Evolutionary conservation across 2,113 vertebrate species (phyloP), one percentile per base, ranked within the genome.

Genomic region (Ranitomeya variabilis): DNA sequence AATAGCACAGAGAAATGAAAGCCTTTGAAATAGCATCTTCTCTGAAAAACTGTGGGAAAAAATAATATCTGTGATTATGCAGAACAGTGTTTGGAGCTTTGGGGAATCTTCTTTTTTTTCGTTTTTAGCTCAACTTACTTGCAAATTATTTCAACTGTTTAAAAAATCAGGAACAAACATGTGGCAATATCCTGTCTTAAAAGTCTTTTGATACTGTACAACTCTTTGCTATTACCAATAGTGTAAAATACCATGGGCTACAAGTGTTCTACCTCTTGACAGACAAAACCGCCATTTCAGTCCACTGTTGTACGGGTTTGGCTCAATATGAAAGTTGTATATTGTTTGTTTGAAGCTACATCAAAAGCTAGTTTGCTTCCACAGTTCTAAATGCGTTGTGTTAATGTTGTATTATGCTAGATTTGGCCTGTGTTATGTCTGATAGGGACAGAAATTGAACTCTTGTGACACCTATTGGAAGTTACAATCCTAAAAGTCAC

Each of bases 21-120:
- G 94, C 91, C 94, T 96, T 95, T 96, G 94, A 96, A 96, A 95
- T 91, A 93, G 92, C 95, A 94, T 93, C 93, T 94, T 93, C 93
- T 92, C 91, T 92, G 92, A 93, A 94, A 93, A 91, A 92, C 93
- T 95, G 95, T 96, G 93, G 91, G 93, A 94, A 94, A 94, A 90
- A 92, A 94, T 94, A 94, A 93, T 92, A 95, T 93, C 93, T 93
- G 91, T 95, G 95, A 95, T 96, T 96, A 95, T 91, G 92, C 91
- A 92, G 93, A 94, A 94, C 93, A 94, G 93, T 92, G 90, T 92
- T 91, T 60, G 89, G 88, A 91, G 77, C 92, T 16, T 90, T 90
- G 83, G 93, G 92, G 92, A 94, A 90, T 26, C 67, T 87, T 86
- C 91, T 90, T 91, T 88, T 87, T 92, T 89, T 91, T 87, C 74